Percentiles rank a stretch among this genome's conserved stretches.
Evolutionary conservation across 2,888 invertebrate genomes (phyloP).

Genomic region (Gastracanthus pulcherrimus): DNA sequence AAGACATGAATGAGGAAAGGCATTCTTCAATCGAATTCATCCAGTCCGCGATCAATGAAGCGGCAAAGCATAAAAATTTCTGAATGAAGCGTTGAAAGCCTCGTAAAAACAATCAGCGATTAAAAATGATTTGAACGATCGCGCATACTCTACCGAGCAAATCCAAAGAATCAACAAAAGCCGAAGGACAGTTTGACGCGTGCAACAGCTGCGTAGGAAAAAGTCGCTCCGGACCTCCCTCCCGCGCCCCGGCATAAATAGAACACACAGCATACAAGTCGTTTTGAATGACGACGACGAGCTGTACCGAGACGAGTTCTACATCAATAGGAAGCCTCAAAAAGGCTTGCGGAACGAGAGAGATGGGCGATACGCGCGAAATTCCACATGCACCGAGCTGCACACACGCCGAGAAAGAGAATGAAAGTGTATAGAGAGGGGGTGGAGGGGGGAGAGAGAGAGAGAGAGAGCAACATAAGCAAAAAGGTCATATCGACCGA

Average conservation of each 20-base stretch:
- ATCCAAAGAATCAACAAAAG: conserved; percentile 7
- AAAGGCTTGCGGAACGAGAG: neutral
- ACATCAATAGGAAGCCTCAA: conserved; percentile 1
- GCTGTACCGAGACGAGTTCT: neutral
- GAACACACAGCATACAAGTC: neutral
- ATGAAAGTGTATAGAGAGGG: neutral
- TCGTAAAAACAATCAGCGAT: neutral
- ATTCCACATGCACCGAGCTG: neutral
- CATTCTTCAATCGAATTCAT: neutral
- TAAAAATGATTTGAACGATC: neutral
- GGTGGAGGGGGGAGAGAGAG: neutral
- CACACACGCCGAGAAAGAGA: neutral
- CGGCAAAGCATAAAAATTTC: neutral
- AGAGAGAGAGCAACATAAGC: neutral
- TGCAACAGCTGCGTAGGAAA: conserved; percentile 35
- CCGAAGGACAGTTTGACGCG: conserved; percentile 1
- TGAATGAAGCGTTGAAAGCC: neutral
- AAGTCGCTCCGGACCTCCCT: neutral
- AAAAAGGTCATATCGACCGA: conserved; percentile 43
- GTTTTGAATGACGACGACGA: conserved; percentile 23
- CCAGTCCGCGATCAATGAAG: neutral
- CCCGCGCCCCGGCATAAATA: conserved; percentile 1
- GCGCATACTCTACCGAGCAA: neutral
- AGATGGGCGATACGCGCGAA: neutral
- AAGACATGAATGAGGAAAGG: too few species aligned